These are phyloP conservation scores for Rhabditoides inermis DNA, from an alignment of 2,888 invertebrate genomes.

Conservation along the genomic window DNA sequence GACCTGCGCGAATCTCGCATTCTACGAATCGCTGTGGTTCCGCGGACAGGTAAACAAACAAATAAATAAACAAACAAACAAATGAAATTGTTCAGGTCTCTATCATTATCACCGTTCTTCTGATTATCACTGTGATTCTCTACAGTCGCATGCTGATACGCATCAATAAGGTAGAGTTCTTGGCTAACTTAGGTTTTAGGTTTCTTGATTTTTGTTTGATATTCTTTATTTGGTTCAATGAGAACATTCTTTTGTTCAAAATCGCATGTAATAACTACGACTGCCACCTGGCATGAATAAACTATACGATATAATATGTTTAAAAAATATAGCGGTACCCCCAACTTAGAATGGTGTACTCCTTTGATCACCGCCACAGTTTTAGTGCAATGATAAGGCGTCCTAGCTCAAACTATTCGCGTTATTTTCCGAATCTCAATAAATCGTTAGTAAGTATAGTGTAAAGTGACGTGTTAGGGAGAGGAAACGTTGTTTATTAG, in stretches of 20 bases:
- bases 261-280: not conserved
- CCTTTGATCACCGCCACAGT: too few species aligned
- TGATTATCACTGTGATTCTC: slow-evolving; percentile 61
- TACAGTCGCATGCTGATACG: slow-evolving; percentile 60
- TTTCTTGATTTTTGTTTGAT: not conserved
- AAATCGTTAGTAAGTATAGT: too few species aligned
- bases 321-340: too few species aligned
- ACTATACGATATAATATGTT: too few species aligned
- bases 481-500: too few species aligned
- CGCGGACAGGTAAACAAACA: slow-evolving; percentile 10
- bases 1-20: slow-evolving; percentile 18
- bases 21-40: slow-evolving; percentile 34
- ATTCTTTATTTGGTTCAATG: not conserved
- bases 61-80: not conserved
- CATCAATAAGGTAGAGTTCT: slow-evolving; percentile 15
- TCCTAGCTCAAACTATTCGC: too few species aligned
- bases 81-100: slow-evolving; percentile 19
- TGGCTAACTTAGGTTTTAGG: not conserved
- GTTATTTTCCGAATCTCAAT: too few species aligned
- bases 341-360: too few species aligned
- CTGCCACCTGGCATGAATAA: too few species aligned
- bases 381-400: too few species aligned
- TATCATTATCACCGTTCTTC: slow-evolving; percentile 58
- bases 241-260: not conserved
- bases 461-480: too few species aligned